These are phyloP conservation scores for Lymantria dispar DNA, from an alignment of 2,888 invertebrate species.

Conservation along the genomic window DNA sequence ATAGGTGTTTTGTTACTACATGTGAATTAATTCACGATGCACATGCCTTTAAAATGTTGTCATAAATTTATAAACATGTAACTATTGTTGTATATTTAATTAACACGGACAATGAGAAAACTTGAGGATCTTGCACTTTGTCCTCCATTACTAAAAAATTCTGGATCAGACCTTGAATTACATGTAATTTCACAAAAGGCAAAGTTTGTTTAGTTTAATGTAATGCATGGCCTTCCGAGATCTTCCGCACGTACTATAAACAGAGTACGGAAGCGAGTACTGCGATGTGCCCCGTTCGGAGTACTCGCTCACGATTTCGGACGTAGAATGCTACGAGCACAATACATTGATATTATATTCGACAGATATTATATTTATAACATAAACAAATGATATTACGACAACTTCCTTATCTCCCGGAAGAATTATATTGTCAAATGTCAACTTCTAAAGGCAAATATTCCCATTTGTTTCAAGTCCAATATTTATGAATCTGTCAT, in stretches of 20 bases:
- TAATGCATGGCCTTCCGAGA: slow-evolving; percentile 56
- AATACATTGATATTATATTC: slow-evolving; percentile 25
- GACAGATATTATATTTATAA: slow-evolving; percentile 11
- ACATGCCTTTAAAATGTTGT: too few species aligned
- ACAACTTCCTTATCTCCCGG: slow-evolving; percentile 65
- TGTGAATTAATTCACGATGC: too few species aligned
- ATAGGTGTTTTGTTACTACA: too few species aligned
- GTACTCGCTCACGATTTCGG: slow-evolving; percentile 41
- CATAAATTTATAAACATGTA: too few species aligned
- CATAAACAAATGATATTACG: slow-evolving; percentile 44
- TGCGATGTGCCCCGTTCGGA: slow-evolving; percentile 40
- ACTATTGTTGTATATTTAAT: too few species aligned
- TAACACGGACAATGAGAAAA: too few species aligned
- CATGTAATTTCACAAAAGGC: slow-evolving; percentile 41
- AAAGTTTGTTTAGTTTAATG: slow-evolving; percentile 52
- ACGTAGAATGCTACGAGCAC: slow-evolving; percentile 30
- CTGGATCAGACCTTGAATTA: not conserved
- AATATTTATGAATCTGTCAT: not conserved
- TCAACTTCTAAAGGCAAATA: slow-evolving; percentile 33
- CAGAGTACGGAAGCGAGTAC: slow-evolving; percentile 64
- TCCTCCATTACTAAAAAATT: too few species aligned
- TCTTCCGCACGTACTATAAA: slow-evolving; percentile 74
- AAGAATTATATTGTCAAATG: slow-evolving; percentile 46
- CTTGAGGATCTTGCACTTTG: too few species aligned
- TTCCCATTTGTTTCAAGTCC: not conserved